Evolutionary conservation across 2,113 vertebrate species (phyloP).

Genomic region (Carlito syrichta): DNA sequence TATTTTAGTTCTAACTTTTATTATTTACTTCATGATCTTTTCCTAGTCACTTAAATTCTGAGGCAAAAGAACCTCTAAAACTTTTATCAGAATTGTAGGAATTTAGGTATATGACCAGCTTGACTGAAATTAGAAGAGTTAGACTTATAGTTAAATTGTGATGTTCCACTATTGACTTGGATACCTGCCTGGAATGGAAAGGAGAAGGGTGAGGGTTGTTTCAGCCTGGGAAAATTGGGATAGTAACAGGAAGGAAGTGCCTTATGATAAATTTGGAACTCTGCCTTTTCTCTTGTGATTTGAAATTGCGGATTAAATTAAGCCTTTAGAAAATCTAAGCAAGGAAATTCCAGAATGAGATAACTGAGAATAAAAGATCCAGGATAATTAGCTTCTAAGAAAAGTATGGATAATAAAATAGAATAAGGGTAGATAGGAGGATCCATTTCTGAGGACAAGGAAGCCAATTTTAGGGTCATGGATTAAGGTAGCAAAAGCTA

Average conservation of each 20-base stretch:
- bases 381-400: background rate
- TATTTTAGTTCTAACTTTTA: constrained; percentile 4
- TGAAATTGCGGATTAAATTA: background rate
- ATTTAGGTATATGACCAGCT: background rate
- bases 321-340: background rate
- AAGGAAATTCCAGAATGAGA: background rate
- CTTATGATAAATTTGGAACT: background rate
- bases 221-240: background rate
- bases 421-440: background rate
- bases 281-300: background rate
- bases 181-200: background rate
- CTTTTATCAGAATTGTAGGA: background rate
- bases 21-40: background rate
- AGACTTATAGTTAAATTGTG: background rate
- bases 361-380: background rate
- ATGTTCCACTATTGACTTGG: background rate
- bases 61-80: background rate
- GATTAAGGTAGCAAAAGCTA: background rate
- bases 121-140: background rate
- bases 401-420: background rate
- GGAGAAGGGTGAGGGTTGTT: background rate
- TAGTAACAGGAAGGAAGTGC: background rate
- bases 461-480: background rate
- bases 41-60: background rate
- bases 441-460: background rate